phyloP scores from a whole-genome alignment of 2,113 vertebrate species.

The Elaphurus davidianus region DNA sequence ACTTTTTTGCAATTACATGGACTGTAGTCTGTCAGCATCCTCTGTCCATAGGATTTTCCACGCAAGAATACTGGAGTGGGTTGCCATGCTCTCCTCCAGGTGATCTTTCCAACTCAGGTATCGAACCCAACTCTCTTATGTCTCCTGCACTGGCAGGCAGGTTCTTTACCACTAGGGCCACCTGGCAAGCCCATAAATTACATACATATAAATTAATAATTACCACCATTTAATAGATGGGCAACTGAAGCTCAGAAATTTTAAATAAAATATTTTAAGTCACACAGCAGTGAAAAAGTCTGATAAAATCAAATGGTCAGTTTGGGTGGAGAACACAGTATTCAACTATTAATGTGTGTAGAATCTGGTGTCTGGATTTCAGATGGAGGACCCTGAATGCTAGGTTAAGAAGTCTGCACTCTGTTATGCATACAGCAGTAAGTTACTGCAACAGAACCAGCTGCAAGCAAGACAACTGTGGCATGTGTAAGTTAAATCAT shows the following conservation, averaged over 20 bases:
- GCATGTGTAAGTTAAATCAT: neutral
- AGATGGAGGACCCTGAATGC: neutral
- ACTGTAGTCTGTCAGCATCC: neutral
- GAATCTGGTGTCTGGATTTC: neutral
- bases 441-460: neutral
- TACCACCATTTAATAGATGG: neutral
- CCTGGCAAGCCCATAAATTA: neutral
- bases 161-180: neutral
- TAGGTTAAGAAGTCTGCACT: neutral
- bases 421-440: neutral
- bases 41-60: neutral
- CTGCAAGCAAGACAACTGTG: neutral
- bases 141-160: neutral
- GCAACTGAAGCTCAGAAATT: neutral
- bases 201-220: neutral
- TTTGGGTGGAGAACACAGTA: neutral
- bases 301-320: neutral
- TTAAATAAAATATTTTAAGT: neutral
- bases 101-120: neutral
- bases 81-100: neutral
- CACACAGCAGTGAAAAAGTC: neutral
- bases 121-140: neutral
- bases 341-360: neutral
- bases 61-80: neutral
- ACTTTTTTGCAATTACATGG: neutral